Base-by-base conservation (phyloP, 2,888 invertebrate species). In the Sturmia bella region DNA sequence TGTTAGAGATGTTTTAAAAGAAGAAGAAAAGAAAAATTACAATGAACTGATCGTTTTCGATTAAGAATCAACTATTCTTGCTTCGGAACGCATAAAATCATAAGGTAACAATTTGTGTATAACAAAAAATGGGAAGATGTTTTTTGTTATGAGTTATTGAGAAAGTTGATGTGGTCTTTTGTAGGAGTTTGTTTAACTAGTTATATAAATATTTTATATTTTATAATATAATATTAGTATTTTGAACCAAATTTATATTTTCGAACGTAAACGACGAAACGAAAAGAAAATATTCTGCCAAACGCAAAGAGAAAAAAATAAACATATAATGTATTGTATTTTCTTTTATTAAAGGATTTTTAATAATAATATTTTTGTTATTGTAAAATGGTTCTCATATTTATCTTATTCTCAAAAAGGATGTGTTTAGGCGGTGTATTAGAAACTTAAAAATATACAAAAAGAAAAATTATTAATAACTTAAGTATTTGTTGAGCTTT, bases 361-460 rank as follows among this genome's bases (percentile, higher is more conserved):
- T 59, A 32, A 39, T 59, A 57, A 50, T 70, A 76, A 66, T 80
- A 70, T 76, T 77, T 84, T 82, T 86, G 48, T 70, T 45, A 66
- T 76, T 76, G 61, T 85, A 87, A 82, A 74, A 59, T 89, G 89
- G 90, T 90, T 90, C 90, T 90, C 90, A 90, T 90, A 90, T 90
- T 90, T 89, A 87, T 90, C 90, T 89, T 89, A 85, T 89, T 87
- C 86, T 87, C 87, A 89, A 90, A 90, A 90, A 90, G 90, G 90
- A 90, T 90, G 89, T 88, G 89, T 90, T 89, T 89, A 88, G 90
- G 90, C 90, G 89, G 87, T 86, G 89, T 90, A 90, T 90, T 89
- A 87, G 84, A 86, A 88, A 89, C 74, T 54, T 63, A 82, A 82
- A 74, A 66, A 15, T 52, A 6, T 75, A 75, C 57, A 82, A 74